Conservation (phyloP, 2,888 invertebrate genomes). For the Macrophya annulata region DNA sequence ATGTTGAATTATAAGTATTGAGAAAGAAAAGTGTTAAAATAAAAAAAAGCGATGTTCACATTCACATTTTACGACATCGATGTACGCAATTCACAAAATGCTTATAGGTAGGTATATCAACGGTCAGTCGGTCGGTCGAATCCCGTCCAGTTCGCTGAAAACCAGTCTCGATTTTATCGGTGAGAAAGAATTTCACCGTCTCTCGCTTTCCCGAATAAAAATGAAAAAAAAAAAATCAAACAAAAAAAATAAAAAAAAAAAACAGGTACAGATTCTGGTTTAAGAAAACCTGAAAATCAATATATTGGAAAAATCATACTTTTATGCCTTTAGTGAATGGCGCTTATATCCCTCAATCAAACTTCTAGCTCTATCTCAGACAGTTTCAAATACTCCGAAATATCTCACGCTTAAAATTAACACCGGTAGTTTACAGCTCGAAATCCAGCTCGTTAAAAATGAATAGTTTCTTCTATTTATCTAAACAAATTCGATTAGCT, state of each 20-base stretch:
- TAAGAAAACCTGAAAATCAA: neutral
- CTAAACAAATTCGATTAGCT: neutral
- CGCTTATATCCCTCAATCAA: neutral
- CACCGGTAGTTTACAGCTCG: neutral
- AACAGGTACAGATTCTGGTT: neutral
- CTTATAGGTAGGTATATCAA: neutral
- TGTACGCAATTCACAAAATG: neutral
- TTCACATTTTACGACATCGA: neutral
- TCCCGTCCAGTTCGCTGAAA: neutral
- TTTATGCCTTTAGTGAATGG: neutral
- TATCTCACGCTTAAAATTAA: neutral
- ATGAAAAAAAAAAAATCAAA: too few species aligned
- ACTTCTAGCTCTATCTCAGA: neutral
- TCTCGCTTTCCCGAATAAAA: neutral
- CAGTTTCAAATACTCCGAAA: neutral
- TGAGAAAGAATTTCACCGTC: conserved; percentile 20
- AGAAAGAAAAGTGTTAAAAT: neutral
- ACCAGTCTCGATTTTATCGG: conserved; percentile 25
- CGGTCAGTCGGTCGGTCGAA: neutral
- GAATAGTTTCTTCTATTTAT: neutral
- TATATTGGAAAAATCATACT: neutral
- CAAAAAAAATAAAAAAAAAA: too few species aligned
- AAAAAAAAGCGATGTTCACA: neutral
- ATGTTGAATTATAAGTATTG: neutral
- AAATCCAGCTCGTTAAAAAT: neutral